Percentiles rank a stretch among this genome's conserved stretches.
These are phyloP conservation scores for Montifringilla adamsi DNA, from an alignment of 2,113 vertebrate genomes.

Conservation along the genomic window DNA sequence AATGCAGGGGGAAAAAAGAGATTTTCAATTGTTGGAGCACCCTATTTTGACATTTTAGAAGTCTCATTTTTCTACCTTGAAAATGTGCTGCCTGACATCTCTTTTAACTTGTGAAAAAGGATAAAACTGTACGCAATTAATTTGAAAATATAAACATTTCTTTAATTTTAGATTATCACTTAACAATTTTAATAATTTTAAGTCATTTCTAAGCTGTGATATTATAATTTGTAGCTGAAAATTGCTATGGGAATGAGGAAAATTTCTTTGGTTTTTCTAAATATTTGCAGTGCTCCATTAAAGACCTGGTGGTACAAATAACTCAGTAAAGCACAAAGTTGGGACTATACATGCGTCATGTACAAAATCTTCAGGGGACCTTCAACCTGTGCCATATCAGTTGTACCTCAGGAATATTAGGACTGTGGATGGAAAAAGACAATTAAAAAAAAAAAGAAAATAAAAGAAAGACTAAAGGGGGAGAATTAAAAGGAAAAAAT, in stretches of 20 bases:
- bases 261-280: neutral
- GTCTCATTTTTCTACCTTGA: neutral
- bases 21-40: neutral
- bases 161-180: neutral
- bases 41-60: neutral
- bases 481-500: neutral
- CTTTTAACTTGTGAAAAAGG: neutral
- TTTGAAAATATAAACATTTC: neutral
- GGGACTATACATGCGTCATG: neutral
- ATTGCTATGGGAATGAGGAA: neutral
- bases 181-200: neutral
- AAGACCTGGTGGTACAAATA: neutral
- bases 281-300: neutral
- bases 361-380: neutral
- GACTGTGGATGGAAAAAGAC: neutral
- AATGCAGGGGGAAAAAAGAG: rapidly evolving
- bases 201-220: neutral
- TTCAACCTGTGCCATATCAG: neutral
- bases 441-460: no score
- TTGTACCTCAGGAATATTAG: neutral
- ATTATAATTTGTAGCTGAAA: neutral
- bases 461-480: neutral
- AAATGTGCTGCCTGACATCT: neutral
- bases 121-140: neutral
- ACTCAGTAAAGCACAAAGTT: neutral